Evolutionary conservation across 2,797 vertebrate species (phyloP), one percentile per base, ranked within the genome.

Genomic region (Oreochromis grahami): DNA sequence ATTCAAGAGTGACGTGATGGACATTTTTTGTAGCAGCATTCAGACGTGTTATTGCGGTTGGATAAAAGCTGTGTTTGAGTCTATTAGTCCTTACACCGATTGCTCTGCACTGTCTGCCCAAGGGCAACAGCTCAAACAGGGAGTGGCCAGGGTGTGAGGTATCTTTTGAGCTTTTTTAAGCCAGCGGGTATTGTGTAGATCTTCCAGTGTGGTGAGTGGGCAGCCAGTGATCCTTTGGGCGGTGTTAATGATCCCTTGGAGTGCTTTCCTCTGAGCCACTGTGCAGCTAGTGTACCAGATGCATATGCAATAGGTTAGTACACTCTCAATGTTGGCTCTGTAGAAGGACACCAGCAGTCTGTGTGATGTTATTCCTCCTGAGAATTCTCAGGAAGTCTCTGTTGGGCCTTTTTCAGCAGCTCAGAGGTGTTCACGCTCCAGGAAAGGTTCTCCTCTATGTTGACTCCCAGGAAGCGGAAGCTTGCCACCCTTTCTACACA

Each of bases 141-240:
- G n/a, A 24, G 51, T 52, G 51, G 51, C 6, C 0, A 24, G 10
- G 19, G 0, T 51, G 48, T 24, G 51, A 52, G 51, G 51, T 0
- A 0, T 52, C 10, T 0, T 52, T 2, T 0, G 51, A 21, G 51
- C n/a, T 21, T 21, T 52, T 52, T 52, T 52, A 52, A 0, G 5
- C 5, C 50, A 51, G 50, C 19, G 3, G 50, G 19, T n/a, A 5
- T 51, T 51, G 50, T 51, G 50, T 51, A 51, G 50, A 51, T 51
- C 19, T 51, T 3, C 48, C 48, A 51, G 48, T 8, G 19, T 10
- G 19, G 48, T 4, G 15, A 1, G 48, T 0, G 48, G 48, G 48
- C 48, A 51, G 19, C 19, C 48, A 51, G 50, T n/a, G 50, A 51
- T 51, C 48, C 8, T 51, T 51, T 51, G 19, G 50, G 3, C 0